phyloP scores from a whole-genome alignment of 2,113 vertebrate species.

The Rutilus rutilus region DNA sequence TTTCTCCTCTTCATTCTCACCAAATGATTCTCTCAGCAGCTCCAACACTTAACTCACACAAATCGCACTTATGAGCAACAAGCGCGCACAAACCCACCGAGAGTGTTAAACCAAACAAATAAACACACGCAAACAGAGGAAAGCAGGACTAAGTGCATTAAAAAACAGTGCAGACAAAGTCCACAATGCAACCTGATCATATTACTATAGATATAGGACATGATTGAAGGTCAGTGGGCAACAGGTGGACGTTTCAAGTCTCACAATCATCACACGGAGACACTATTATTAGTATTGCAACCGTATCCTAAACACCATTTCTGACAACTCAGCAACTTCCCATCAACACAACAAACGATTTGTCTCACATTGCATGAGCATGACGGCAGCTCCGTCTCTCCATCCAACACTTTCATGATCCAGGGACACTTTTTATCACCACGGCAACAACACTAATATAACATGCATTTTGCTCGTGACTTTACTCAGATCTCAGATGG shows the following conservation, averaged over 20 bases:
- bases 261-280: background rate
- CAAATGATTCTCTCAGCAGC: background rate
- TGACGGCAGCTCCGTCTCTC: background rate
- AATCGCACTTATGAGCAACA: background rate
- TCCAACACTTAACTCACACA: slow-evolving; percentile 18
- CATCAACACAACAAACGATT: slow-evolving; percentile 25
- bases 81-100: background rate
- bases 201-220: background rate
- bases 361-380: slow-evolving; percentile 32
- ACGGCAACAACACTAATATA: slow-evolving; percentile 53
- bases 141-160: background rate
- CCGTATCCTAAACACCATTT: background rate
- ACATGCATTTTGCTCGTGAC: slow-evolving; percentile 22
- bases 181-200: background rate
- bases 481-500: background rate
- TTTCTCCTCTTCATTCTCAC: slow-evolving; percentile 6
- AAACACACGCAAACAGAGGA: background rate
- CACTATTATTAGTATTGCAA: slow-evolving; percentile 14
- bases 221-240: background rate
- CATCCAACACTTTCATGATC: slow-evolving; percentile 25
- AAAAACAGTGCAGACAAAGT: background rate
- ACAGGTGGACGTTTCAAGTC: slow-evolving; percentile 12
- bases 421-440: slow-evolving; percentile 49
- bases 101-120: slow-evolving; percentile 26
- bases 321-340: background rate